phyloP scores from a whole-genome alignment of 1,140 invertebrate species.

The Rhopalosiphum maidis region DNA sequence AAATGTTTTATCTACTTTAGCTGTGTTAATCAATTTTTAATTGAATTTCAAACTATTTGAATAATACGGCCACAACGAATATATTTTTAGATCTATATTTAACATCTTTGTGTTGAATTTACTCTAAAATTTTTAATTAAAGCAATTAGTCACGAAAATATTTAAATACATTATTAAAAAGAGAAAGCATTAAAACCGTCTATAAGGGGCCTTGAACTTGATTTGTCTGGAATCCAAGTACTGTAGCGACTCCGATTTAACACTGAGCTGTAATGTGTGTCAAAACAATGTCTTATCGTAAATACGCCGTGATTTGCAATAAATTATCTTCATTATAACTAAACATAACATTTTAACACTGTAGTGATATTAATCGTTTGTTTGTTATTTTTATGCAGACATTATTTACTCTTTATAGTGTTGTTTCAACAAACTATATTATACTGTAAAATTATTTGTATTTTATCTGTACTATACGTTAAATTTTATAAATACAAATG shows the following conservation, averaged over 20 bases:
- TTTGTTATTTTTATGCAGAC: not conserved
- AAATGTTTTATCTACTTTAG: not conserved
- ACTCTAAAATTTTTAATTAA: not conserved
- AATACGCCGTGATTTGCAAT: not conserved
- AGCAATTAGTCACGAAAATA: not conserved
- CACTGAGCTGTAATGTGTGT: not conserved
- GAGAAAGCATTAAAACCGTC: not conserved
- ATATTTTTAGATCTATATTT: not conserved
- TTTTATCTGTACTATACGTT: not conserved
- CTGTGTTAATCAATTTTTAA: not conserved
- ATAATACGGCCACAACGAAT: not conserved
- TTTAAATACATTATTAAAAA: not conserved
- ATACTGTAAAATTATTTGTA: not conserved
- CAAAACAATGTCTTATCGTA: slow-evolving; percentile 17
- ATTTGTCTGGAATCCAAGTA: slow-evolving; percentile 18
- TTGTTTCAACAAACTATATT: not conserved
- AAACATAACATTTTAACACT: not conserved
- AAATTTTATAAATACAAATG: not conserved
- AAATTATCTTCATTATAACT: not conserved
- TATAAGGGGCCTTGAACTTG: slow-evolving; percentile 39
- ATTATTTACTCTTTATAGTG: not conserved
- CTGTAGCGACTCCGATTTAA: not conserved
- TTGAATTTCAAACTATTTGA: not conserved
- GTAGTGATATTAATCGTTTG: not conserved
- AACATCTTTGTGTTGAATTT: not conserved